Percentiles rank a stretch among this genome's conserved stretches.
phyloP scores from a whole-genome alignment of 2,113 vertebrate species.

The Nannobrachium achirus region DNA sequence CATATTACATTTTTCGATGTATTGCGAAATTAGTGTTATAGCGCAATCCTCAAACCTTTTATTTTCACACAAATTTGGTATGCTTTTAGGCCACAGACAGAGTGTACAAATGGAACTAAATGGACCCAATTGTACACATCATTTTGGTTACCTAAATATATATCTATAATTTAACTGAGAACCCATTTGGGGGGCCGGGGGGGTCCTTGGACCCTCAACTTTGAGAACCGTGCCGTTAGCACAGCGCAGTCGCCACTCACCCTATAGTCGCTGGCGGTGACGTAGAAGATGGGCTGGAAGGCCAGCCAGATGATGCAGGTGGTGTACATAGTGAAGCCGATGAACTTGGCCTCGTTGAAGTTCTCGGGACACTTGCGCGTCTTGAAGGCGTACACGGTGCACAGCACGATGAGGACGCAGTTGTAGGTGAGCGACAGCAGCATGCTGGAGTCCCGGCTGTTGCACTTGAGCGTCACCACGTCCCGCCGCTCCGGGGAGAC shows the following conservation, averaged over 20 bases:
- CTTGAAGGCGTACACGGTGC: constrained; percentile 98
- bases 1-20: too few species aligned
- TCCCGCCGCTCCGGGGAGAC: constrained; percentile 89
- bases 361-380: constrained; percentile 98
- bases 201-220: too few species aligned
- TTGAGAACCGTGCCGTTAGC: too few species aligned
- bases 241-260: constrained; percentile 72
- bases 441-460: constrained; percentile 95
- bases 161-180: too few species aligned
- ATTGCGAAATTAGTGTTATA: too few species aligned
- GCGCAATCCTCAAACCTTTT: too few species aligned
- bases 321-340: constrained; percentile 99
- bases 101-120: too few species aligned
- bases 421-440: constrained; percentile 95
- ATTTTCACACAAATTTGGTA: too few species aligned
- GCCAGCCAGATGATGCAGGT: constrained; percentile 99
- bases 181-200: too few species aligned
- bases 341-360: constrained; percentile 99
- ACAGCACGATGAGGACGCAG: constrained; percentile 94
- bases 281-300: constrained; percentile 98
- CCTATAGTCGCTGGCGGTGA: constrained; percentile 98
- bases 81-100: too few species aligned
- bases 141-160: too few species aligned
- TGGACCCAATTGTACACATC: too few species aligned
- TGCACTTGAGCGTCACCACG: constrained; percentile 94